phyloP scores from a whole-genome alignment of 2,113 vertebrate species.

The Notechis scutatus region DNA sequence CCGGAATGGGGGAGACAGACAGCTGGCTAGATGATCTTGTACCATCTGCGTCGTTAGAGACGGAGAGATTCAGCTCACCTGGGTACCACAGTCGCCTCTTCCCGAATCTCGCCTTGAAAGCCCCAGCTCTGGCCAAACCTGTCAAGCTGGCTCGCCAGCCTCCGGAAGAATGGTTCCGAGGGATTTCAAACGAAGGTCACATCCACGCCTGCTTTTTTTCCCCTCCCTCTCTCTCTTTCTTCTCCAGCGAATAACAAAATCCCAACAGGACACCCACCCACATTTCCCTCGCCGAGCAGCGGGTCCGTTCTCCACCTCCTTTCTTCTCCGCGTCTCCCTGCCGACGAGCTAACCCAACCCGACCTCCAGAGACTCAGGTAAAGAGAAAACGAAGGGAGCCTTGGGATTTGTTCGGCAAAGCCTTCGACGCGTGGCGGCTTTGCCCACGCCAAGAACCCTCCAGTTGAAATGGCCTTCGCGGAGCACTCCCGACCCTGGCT shows the following conservation, averaged over 20 bases:
- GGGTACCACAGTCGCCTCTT: background rate
- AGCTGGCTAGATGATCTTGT: background rate
- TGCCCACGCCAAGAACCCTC: background rate
- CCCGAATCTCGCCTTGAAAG: background rate
- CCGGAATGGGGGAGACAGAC: background rate
- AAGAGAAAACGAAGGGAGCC: background rate
- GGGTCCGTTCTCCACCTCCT: background rate
- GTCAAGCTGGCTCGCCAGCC: background rate
- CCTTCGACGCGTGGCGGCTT: constrained; percentile 42
- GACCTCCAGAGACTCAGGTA: background rate
- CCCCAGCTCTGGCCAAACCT: background rate
- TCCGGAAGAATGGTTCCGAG: background rate
- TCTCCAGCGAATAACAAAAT: background rate
- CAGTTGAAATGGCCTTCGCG: constrained; percentile 17
- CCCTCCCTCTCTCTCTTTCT: too few species aligned
- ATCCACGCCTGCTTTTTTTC: background rate
- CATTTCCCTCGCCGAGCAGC: background rate
- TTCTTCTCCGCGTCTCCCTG: background rate
- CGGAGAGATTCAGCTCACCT: background rate
- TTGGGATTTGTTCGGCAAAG: constrained; percentile 5
- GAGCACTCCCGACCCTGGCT: background rate
- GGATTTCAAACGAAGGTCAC: background rate
- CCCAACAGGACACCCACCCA: background rate
- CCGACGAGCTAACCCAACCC: background rate
- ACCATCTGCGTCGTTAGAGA: background rate